phyloP scores from a whole-genome alignment of 2,797 vertebrate species.

The Arrhamphus sclerolepis region DNA sequence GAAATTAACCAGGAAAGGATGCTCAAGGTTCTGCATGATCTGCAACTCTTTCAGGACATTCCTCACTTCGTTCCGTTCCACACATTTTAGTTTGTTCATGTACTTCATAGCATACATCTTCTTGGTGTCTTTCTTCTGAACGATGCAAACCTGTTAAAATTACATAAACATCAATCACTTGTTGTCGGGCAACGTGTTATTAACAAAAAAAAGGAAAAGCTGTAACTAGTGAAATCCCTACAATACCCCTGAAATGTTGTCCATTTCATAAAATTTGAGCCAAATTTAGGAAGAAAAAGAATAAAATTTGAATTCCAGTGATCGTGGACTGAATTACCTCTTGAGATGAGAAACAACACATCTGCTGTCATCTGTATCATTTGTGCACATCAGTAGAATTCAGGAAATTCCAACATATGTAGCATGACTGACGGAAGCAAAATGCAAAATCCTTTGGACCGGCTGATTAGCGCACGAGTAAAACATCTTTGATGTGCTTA shows the following conservation, averaged over 20 bases:
- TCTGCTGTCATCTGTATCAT: conserved; percentile 15
- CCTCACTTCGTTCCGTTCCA: conserved; percentile 95
- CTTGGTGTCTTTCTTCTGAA: conserved; percentile 97
- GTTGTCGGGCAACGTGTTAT: too few relatives aligned
- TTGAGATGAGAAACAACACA: conserved; percentile 10
- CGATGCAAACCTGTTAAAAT: conserved; percentile 90
- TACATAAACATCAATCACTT: background rate
- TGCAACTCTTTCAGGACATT: conserved; percentile 98
- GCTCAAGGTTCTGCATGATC: conserved; percentile 97
- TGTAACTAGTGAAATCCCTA: conserved; percentile 1
- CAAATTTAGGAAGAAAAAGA: conserved; percentile 13
- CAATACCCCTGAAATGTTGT: conserved; percentile 26
- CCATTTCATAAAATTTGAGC: background rate
- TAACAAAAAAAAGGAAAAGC: too few relatives aligned
- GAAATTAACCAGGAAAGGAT: conserved; percentile 96
- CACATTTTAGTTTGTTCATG: conserved; percentile 97
- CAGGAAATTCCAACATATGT: conserved; percentile 12
- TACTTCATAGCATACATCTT: conserved; percentile 99
- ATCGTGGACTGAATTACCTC: conserved; percentile 28
- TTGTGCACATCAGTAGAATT: background rate
- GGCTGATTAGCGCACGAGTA: conserved; percentile 10
- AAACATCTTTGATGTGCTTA: conserved; percentile 7
- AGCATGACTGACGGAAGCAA: conserved; percentile 2
- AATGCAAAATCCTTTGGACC: conserved; percentile 1
- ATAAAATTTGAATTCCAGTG: conserved; percentile 27